These are phyloP conservation scores for Nycticryphes semicollaris DNA, from an alignment of 2,113 vertebrate genomes.

Conservation along the genomic window DNA sequence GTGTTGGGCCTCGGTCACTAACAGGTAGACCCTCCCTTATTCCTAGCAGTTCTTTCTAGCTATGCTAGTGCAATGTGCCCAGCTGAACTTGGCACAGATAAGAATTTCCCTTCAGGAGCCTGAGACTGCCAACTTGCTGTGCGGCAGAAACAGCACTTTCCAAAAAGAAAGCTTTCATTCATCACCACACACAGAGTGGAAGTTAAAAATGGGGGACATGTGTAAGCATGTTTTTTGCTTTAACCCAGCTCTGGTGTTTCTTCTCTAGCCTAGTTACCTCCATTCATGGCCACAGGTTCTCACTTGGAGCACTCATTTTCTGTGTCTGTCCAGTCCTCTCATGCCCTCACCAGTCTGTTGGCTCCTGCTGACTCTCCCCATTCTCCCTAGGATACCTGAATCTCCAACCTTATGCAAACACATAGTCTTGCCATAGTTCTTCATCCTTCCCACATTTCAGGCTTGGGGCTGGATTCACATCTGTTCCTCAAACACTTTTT, in stretches of 20 bases:
- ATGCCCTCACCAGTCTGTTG: neutral
- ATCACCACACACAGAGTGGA: neutral
- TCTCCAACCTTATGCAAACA: neutral
- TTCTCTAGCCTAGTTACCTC: neutral
- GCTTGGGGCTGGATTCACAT: slow-evolving; percentile 12
- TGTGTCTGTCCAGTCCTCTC: neutral
- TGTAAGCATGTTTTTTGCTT: neutral
- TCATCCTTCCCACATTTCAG: neutral
- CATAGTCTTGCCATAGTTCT: neutral
- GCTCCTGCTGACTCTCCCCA: neutral
- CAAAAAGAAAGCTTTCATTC: neutral
- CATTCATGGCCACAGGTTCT: neutral
- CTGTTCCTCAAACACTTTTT: slow-evolving; percentile 28
- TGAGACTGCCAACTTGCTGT: neutral
- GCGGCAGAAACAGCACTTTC: neutral
- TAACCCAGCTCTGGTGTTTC: neutral
- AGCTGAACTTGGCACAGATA: neutral
- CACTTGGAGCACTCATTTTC: neutral
- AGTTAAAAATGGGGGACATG: neutral
- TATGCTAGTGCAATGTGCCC: neutral
- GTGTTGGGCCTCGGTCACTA: neutral
- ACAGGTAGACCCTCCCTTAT: neutral
- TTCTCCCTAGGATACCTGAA: neutral
- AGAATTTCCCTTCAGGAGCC: neutral
- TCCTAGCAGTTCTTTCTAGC: neutral